Percentiles rank a stretch among this genome's conserved stretches.
phyloP scores from a whole-genome alignment of 2,888 invertebrate species.

The Pandemis corylana region DNA sequence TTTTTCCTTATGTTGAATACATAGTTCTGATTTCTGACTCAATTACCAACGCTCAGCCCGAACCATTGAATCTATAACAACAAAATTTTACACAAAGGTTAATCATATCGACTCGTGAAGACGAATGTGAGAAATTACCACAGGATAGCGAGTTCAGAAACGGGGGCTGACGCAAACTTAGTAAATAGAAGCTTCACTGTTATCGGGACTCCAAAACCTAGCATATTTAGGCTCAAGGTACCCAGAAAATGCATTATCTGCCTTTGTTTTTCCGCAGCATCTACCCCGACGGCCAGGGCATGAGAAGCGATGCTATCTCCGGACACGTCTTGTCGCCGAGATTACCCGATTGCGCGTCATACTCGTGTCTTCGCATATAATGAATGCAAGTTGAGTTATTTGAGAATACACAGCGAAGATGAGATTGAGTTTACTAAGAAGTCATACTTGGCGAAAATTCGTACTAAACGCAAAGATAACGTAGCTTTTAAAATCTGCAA shows the following conservation, averaged over 20 bases:
- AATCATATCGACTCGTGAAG: no score
- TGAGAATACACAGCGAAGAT: background rate
- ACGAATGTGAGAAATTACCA: no score
- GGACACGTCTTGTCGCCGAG: slow-evolving; percentile 62
- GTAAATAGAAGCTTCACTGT: no score
- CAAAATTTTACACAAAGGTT: no score
- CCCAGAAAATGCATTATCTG: slow-evolving; percentile 41
- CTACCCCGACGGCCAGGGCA: slow-evolving; percentile 55
- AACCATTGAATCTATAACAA: no score
- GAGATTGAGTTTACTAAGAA: background rate
- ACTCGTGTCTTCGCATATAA: slow-evolving; percentile 42
- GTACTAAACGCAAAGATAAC: background rate
- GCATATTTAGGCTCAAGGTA: background rate
- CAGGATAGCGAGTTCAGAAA: no score
- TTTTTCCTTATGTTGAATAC: no score
- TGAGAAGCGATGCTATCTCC: slow-evolving; percentile 80
- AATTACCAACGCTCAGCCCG: no score
- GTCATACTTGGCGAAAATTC: no score
- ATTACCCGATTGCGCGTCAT: slow-evolving; percentile 50
- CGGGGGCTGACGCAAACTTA: no score
- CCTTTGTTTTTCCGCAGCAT: slow-evolving; percentile 68
- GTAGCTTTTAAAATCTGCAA: slow-evolving; percentile 45
- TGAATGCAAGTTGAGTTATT: slow-evolving; percentile 23
- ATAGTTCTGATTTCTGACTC: no score
- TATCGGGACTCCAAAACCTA: no score